Evolutionary conservation across 1,140 invertebrate species (phyloP).

Genomic region (Zeugodacus cucurbitae): DNA sequence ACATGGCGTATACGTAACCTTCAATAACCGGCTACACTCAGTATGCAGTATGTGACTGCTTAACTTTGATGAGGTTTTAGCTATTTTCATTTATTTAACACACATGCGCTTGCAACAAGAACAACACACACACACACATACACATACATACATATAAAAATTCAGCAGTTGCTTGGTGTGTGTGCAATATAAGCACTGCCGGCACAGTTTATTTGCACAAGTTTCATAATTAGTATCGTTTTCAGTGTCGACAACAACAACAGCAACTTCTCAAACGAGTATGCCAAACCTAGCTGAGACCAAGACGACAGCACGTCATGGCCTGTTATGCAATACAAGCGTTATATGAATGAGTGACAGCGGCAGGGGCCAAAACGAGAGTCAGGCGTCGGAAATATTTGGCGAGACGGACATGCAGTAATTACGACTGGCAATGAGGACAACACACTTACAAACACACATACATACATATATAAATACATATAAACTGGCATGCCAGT

Average conservation of each 20-base stretch:
- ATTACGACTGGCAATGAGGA: neutral
- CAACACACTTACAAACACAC: neutral
- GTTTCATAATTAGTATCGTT: constrained; percentile 66
- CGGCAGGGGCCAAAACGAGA: neutral
- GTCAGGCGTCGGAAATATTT: neutral
- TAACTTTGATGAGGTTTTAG: neutral
- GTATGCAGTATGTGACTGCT: neutral
- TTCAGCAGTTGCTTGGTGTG: neutral
- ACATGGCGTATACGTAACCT: constrained; percentile 26
- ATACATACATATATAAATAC: too few relatives aligned
- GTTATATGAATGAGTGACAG: neutral
- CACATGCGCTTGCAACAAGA: neutral
- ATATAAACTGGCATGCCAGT: neutral
- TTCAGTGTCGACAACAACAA: constrained; percentile 47
- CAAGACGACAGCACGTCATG: neutral
- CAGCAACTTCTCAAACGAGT: neutral
- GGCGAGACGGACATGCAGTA: neutral
- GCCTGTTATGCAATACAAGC: neutral
- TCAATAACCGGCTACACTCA: neutral
- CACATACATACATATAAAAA: neutral
- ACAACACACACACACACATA: neutral
- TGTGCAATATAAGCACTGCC: constrained; percentile 54
- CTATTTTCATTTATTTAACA: constrained; percentile 34
- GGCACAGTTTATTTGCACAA: constrained; percentile 63
- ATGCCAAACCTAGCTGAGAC: neutral